Evolutionary conservation across 1,140 invertebrate genomes (phyloP), one percentile per base, ranked within the genome.

Genomic region (Hyles euphorbiae): DNA sequence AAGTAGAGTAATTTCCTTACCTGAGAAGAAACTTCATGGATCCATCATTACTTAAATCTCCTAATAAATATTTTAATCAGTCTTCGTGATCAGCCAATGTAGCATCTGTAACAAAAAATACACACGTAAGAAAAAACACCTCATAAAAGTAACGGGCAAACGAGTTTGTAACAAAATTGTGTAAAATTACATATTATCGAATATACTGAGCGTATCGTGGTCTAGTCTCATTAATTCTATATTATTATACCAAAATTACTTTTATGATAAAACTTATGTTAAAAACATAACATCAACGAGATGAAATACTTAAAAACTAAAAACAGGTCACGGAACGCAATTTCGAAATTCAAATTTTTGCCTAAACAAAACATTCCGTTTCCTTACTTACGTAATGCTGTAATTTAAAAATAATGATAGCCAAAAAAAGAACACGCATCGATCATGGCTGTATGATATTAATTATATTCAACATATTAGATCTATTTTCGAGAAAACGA

Each of bases 401-500:
- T 80, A 85, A 87, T 81, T 84, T 84, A 83, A 81, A 83, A 73
- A 83, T 82, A 82, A 81, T 78, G 68, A 77, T 75, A 78, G 72
- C 78, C 77, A 79, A 77, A 78, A 82, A 78, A 79, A 78, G 65
- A 81, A 78, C 80, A 86, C 78, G 78, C 83, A 86, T 83, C 80
- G 80, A 86, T 84, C 83, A 83, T 80, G 52, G 58, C 57, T 67
- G 67, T 80, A 81, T 75, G 74, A 80, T 83, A 83, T 85, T 84
- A 86, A 86, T 86, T 84, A 84, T 80, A 80, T 83, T 78, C 76
- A 83, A 80, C 73, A 74, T 83, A 86, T 86, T 77, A 85, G 79
- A 80, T 83, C 81, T 84, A 78, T 85, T 85, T 85, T 85, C 74
- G 77, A 82, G 82, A 83, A 87, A 85, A 87, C 79, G 69, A 84